Evolutionary conservation across 1,140 invertebrate species (phyloP), one percentile per base, ranked within the genome.

Genomic region (Bombus fervidus): DNA sequence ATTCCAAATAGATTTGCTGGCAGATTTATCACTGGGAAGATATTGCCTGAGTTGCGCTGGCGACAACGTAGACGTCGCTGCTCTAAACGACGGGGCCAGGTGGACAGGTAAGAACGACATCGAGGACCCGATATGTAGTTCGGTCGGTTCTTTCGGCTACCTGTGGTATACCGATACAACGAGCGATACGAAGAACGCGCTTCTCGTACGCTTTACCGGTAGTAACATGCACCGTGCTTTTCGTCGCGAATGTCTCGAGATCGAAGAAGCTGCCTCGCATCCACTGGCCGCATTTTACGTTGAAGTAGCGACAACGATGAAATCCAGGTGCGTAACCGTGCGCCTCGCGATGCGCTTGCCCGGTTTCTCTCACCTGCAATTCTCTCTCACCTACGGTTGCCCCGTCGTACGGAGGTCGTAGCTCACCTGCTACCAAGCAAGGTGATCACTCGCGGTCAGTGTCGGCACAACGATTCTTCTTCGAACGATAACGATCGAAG

Each of bases 341-440:
- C 22, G 53, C 47, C 81, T 79, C 80, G 74, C 80, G 88, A 87
- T 62, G 90, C 87, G 86, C 92, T 86, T 92, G 91, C 86, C 86
- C 91, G 85, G 86, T 82, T 37, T 86, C 84, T 89, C 87, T 89
- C 87, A 89, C 87, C 88, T 89, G 88, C 79, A 57, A 59, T 83
- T 83, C 80, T 34, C 64, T 66, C 64, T 89, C 88, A 80, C 87
- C 84, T 83, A 57, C 57, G 37, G 28, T 69, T 79, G 64, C n/a
- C 76, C 53, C 34, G 37, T 73, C 47, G 31, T 31, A 37, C 18
- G 57, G 12, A 9, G 53, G 22, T 59, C 37, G 15, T 28, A n/a
- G 43, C 71, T 83, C 68, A 85, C 57, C 77, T 80, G 83, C 76
- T 83, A 85, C 66, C 83, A 73, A 71, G 28, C 83, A 53, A 59